Evolutionary conservation across 2,888 invertebrate species (phyloP).

Genomic region (Julus scandinavius): DNA sequence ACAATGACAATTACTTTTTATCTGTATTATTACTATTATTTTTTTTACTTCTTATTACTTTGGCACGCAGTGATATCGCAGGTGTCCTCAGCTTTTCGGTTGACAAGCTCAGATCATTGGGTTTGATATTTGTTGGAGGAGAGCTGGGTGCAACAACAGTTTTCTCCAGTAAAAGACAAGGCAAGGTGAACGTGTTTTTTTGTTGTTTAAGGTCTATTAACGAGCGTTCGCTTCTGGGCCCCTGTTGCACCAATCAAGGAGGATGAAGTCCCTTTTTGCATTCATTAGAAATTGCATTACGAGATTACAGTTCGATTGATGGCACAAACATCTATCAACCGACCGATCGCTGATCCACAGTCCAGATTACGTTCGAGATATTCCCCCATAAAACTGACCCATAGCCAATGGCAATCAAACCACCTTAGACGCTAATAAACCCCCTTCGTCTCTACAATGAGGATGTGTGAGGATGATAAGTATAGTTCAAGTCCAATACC

Average conservation of each 20-base stretch:
- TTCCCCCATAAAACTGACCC: not conserved
- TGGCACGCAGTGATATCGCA: conserved; percentile 15
- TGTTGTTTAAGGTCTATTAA: conserved; percentile 29
- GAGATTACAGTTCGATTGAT: conserved; percentile 31
- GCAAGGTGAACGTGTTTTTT: conserved; percentile 40
- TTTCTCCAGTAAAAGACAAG: conserved; percentile 22
- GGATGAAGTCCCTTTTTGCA: conserved; percentile 40
- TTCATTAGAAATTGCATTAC: conserved; percentile 37
- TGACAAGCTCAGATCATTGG: conserved; percentile 21
- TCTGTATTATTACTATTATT: not conserved
- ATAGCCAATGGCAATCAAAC: not conserved
- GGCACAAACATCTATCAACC: conserved; percentile 26
- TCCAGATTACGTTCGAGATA: not conserved
- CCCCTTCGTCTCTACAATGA: not conserved
- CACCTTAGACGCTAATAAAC: not conserved
- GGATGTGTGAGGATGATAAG: not conserved
- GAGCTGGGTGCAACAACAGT: conserved; percentile 9
- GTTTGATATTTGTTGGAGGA: not conserved
- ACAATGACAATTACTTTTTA: not conserved
- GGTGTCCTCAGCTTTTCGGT: not conserved
- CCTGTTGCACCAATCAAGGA: conserved; percentile 5
- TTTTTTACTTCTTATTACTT: conserved; percentile 3
- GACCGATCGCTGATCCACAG: conserved; percentile 25
- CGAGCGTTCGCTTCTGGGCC: conserved; percentile 23
- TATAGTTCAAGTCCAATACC: not conserved